phyloP scores from a whole-genome alignment of 2,888 invertebrate species.

The Cepaea hortensis region DNA sequence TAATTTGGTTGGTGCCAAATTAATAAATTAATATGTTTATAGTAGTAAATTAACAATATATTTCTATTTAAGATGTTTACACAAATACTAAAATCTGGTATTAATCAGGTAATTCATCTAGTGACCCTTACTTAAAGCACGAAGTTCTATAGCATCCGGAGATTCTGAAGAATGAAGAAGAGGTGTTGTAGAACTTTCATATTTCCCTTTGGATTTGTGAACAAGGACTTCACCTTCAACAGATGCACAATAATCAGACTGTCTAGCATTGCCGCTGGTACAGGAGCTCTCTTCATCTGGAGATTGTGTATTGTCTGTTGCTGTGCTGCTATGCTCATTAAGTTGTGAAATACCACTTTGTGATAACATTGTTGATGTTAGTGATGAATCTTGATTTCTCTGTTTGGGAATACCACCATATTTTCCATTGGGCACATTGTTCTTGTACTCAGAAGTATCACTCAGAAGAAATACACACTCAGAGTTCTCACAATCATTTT shows the following conservation, averaged over 20 bases:
- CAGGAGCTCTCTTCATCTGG: background rate
- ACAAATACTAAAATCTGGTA: background rate
- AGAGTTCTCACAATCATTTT: background rate
- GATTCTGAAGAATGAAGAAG: conserved; percentile 16
- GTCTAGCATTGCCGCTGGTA: background rate
- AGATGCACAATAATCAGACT: background rate
- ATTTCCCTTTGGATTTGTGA: background rate
- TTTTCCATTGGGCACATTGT: conserved; percentile 2
- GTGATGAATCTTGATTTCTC: background rate
- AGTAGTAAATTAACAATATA: no score
- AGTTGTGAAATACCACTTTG: background rate
- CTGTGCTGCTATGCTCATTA: background rate
- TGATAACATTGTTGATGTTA: background rate
- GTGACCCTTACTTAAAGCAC: conserved; percentile 12
- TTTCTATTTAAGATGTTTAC: no score
- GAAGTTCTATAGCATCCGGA: conserved; percentile 7
- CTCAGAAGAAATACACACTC: conserved; percentile 7
- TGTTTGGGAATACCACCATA: background rate
- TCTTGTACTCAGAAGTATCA: background rate
- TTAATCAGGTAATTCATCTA: background rate
- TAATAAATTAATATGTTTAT: no score
- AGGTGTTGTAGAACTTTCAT: conserved; percentile 19
- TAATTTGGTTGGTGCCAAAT: no score
- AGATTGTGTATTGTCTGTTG: background rate
- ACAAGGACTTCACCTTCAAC: background rate